These are phyloP conservation scores for Ancistrus triradiatus DNA, from an alignment of 2,113 vertebrate species.

Conservation along the genomic window DNA sequence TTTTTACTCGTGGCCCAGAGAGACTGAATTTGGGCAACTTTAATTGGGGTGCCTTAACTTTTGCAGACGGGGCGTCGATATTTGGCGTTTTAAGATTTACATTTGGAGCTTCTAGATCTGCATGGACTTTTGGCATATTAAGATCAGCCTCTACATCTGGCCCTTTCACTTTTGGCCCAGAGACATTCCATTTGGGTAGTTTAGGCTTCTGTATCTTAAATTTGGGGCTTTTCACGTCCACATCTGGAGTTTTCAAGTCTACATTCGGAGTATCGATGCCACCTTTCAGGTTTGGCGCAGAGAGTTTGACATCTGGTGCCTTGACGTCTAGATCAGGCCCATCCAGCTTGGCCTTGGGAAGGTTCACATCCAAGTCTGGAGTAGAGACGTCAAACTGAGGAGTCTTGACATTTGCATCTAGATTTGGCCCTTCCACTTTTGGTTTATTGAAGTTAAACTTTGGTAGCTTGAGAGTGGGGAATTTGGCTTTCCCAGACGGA, in stretches of 20 bases:
- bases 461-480: constrained; percentile 52
- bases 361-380: constrained; percentile 35
- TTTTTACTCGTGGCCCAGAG: constrained; percentile 45
- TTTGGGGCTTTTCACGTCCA: constrained; percentile 45
- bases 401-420: constrained; percentile 46
- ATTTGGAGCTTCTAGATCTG: constrained; percentile 31
- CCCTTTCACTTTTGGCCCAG: constrained; percentile 28
- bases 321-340: constrained; percentile 41
- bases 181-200: constrained; percentile 48
- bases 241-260: constrained; percentile 34
- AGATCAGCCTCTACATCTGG: constrained; percentile 32
- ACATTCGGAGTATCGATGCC: constrained; percentile 46
- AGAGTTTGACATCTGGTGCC: constrained; percentile 45
- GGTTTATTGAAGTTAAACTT: constrained; percentile 41
- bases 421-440: constrained; percentile 47
- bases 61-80: constrained; percentile 45
- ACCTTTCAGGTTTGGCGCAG: constrained; percentile 49
- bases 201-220: constrained; percentile 42
- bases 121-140: constrained; percentile 24
- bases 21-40: constrained; percentile 52
- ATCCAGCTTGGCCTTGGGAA: constrained; percentile 44
- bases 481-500: constrained; percentile 45
- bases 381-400: too few relatives aligned
- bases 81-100: constrained; percentile 43
- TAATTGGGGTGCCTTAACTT: constrained; percentile 47